phyloP scores from a whole-genome alignment of 1,140 invertebrate species.

The Argopecten irradians region DNA sequence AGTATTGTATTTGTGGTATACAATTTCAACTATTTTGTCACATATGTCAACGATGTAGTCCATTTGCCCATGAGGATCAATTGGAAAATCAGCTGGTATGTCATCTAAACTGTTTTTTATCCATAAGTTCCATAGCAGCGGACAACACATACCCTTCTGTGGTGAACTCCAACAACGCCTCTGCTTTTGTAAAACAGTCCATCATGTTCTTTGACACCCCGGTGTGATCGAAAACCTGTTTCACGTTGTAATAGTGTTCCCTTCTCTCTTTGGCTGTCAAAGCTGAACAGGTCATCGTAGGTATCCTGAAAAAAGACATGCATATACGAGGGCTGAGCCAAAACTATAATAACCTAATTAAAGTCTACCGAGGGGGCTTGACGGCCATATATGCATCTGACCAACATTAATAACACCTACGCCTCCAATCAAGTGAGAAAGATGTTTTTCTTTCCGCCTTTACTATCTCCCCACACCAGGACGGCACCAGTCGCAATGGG shows the following conservation, averaged over 20 bases:
- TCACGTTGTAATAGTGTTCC: constrained; percentile 32
- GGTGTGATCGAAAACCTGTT: constrained; percentile 30
- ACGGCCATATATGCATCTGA: not conserved
- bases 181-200: constrained; percentile 29
- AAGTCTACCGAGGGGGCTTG: not conserved
- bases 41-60: not conserved
- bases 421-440: too few species aligned
- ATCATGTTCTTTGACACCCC: constrained; percentile 32
- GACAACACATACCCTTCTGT: not conserved
- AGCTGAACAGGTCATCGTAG: constrained; percentile 34
- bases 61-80: not conserved
- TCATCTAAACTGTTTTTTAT: not conserved
- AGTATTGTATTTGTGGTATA: not conserved
- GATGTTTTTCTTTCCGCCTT: not conserved
- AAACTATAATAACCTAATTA: too few species aligned
- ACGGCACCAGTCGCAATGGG: not conserved
- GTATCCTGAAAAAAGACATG: constrained; percentile 32
- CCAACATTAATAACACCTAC: not conserved
- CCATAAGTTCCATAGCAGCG: not conserved
- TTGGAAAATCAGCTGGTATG: not conserved
- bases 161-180: constrained; percentile 31
- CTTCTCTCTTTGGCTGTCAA: constrained; percentile 25
- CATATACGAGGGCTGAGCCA: too few species aligned
- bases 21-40: constrained; percentile 27
- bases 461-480: too few species aligned